Percentiles rank a stretch among this genome's conserved stretches.
These are phyloP conservation scores for Eupithecia vulgata DNA, from an alignment of 2,888 invertebrate genomes.

Conservation along the genomic window DNA sequence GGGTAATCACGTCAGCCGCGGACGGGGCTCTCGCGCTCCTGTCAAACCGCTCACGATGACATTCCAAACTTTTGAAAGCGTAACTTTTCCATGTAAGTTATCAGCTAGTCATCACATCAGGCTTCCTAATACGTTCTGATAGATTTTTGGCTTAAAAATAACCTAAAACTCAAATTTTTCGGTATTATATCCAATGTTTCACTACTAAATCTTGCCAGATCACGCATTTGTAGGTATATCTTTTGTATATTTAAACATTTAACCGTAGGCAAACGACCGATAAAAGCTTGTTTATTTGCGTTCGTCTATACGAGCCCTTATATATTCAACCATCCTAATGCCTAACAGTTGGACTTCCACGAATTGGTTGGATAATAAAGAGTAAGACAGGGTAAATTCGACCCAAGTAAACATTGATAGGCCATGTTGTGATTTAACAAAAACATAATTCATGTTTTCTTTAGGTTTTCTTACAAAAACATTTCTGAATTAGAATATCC, in stretches of 20 bases:
- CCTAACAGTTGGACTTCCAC: background rate
- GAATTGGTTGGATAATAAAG: conserved; percentile 6
- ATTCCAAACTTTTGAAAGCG: conserved; percentile 13
- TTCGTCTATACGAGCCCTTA: background rate
- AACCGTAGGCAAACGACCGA: background rate
- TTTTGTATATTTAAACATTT: background rate
- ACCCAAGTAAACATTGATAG: background rate
- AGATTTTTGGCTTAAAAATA: background rate
- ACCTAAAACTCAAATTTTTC: background rate
- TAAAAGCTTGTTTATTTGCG: background rate
- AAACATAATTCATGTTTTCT: background rate
- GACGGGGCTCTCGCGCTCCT: conserved; percentile 33
- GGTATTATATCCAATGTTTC: background rate
- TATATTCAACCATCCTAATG: background rate
- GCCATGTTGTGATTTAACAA: conserved; percentile 1
- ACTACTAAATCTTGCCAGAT: background rate
- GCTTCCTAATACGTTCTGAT: background rate
- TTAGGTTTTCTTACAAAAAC: background rate
- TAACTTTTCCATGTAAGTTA: conserved; percentile 7
- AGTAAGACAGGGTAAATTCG: conserved; percentile 2
- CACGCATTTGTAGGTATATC: background rate
- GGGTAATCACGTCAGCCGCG: conserved; percentile 52
- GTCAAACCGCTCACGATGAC: conserved; percentile 37
- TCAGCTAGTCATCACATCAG: background rate
- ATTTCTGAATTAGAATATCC: background rate